Base-by-base conservation (phyloP, 2,113 vertebrate species). In the Lasiurus cinereus region DNA sequence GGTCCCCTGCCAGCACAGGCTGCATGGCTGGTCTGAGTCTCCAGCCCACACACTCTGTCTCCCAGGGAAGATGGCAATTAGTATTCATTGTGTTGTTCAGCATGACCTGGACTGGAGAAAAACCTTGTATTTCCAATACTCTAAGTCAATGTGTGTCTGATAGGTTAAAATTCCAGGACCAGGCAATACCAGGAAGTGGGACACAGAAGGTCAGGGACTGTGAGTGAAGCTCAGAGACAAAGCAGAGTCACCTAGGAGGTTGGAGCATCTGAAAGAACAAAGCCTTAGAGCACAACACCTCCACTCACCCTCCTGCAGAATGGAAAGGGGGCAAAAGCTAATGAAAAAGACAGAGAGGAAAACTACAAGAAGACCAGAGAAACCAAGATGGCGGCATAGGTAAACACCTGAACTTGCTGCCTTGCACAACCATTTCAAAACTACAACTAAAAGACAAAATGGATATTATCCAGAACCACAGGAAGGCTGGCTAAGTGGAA, bases 41-140 rank as follows among this genome's bases (percentile, higher is more conserved):
- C 64, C 78, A 97, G 90, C 87, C 95, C 96, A 95, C 94, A 95
- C 70, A 76, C 64, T 76, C 72, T 1, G 19, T 80, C 90, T 94
- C 93, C 52, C 29, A 43, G 76, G 96, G 88, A 96, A 13, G 72
- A 36, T 0, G 33, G 59, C 52, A 97, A 80, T 97, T 96, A 83
- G 92, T 92, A 97, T 95, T 92, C 97, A 87, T 59, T 94, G 77
- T 78, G 93, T 48, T 18, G 89, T 83, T 97, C 92, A 72, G 31
- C 31, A 50, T 46, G 62, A 7, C 76, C 56, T n/a, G 92, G 21
- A 64, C 73, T 94, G 36, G 52, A 86, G 74, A 90, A 48, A 79
- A 59, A 80, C 92, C 15, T 4, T 6, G 89, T 52, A n/a, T 91
- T 74, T 93, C 16, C 0, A 31, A 95, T 8, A 67, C 39, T 72